Base-by-base conservation (phyloP, 2,888 invertebrate species). In the Busseola fusca region DNA sequence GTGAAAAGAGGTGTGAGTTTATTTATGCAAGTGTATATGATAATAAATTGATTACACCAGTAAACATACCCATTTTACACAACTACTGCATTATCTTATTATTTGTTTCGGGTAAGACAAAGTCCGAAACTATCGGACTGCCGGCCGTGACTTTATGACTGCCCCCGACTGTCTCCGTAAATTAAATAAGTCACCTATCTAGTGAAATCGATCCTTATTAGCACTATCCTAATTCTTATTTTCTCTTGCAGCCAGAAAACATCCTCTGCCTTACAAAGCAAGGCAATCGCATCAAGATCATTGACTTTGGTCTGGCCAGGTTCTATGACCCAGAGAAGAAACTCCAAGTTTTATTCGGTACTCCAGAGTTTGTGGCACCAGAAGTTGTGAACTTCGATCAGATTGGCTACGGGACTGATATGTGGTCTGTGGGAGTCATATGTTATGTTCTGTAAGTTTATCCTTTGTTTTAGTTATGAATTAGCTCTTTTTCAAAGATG, bases 371-470 rank as follows among this genome's bases (percentile, higher is more conserved):
- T 91, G 99, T 99, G 64, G 99, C 99, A 0, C 99, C 99, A 0
- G 99, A 99, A 96, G 99, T 99, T 40, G 99, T 99, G 56, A 99
- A 99, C 96, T 99, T 99, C 93, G 99, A 99, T 91, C 98, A 98
- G 89, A 99, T 99, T 87, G 98, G 98, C 71, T 99, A 98, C 89
- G 98, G 98, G 14, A 99, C 99, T 0, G 99, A 99, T 90, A 99
- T 99, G 99, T 99, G 99, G 99, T 99, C 99, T 68, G 97, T 99
- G 37, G 99, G 99, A 58, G 99, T 99, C 76, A 99, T 99, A 87
- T 98, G 98, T 91, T 99, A 99, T 92, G 99, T 99, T 72, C 96
- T 99, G 99, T 99, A 96, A 98, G 99, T 98, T 90, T 78, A 10
- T 14, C 40, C 57, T n/a, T 25, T 21, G 1, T 42, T 18, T 16